These are phyloP conservation scores for Sminthopsis crassicaudata DNA, from an alignment of 2,113 vertebrate species.

Conservation along the genomic window DNA sequence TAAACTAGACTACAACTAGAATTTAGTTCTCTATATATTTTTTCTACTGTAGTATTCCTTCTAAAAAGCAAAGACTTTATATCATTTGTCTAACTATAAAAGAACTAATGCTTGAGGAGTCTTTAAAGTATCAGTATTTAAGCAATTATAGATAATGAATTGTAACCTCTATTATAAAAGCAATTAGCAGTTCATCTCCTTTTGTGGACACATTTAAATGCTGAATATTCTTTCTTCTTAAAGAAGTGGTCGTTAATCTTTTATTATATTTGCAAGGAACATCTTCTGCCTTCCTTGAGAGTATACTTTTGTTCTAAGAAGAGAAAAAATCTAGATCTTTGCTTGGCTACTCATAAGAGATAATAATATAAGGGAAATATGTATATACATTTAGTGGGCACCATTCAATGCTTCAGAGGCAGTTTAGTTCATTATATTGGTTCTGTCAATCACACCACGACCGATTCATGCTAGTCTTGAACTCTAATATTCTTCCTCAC, in stretches of 20 bases:
- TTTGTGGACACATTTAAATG: slow-evolving; percentile 46
- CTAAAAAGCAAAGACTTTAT: slow-evolving; percentile 44
- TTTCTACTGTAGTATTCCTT: not conserved
- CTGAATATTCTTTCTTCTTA: slow-evolving; percentile 34
- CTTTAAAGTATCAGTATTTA: slow-evolving; percentile 29
- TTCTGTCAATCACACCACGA: slow-evolving; percentile 55
- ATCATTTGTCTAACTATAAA: slow-evolving; percentile 39
- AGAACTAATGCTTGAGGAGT: not conserved
- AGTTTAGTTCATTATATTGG: slow-evolving; percentile 58
- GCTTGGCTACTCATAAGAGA: slow-evolving; percentile 47
- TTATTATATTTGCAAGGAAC: slow-evolving; percentile 48
- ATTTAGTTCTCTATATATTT: not conserved
- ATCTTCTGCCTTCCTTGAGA: slow-evolving; percentile 47
- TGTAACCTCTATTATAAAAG: slow-evolving; percentile 27
- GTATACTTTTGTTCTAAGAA: slow-evolving; percentile 62
- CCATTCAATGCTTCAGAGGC: slow-evolving; percentile 56
- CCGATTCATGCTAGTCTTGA: slow-evolving; percentile 39
- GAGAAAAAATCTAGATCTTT: slow-evolving; percentile 51
- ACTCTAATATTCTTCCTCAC: slow-evolving; percentile 38
- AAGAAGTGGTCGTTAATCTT: slow-evolving; percentile 39
- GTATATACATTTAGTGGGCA: slow-evolving; percentile 31
- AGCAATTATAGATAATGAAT: slow-evolving; percentile 24
- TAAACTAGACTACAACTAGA: not conserved
- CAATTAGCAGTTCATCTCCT: slow-evolving; percentile 43
- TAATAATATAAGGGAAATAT: slow-evolving; percentile 44